Evolutionary conservation across 1,140 invertebrate genomes (phyloP).

Genomic region (Ips typographus): DNA sequence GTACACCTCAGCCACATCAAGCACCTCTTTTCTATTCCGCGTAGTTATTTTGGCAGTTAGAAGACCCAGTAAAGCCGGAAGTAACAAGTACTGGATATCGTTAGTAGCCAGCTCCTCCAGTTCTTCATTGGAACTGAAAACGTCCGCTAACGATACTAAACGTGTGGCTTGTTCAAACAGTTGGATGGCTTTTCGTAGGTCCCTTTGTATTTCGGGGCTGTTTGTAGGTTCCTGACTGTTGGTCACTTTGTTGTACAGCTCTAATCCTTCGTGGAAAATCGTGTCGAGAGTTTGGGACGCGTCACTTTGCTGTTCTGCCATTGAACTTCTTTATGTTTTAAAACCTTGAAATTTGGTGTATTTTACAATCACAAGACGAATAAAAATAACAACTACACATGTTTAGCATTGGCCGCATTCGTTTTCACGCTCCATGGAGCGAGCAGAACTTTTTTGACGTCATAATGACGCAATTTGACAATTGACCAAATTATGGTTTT

Average conservation of each 20-base stretch:
- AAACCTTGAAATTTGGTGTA: no score
- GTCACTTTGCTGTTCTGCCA: background rate
- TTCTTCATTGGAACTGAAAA: conserved; percentile 88
- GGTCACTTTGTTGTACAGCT: conserved; percentile 59
- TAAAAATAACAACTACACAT: no score
- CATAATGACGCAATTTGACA: no score
- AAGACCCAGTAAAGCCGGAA: conserved; percentile 81
- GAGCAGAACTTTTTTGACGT: no score
- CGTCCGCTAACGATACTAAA: conserved; percentile 72
- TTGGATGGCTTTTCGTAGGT: conserved; percentile 66
- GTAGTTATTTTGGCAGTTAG: conserved; percentile 69
- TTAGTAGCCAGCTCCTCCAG: conserved; percentile 84
- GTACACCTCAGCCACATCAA: conserved; percentile 78
- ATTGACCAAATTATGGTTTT: no score
- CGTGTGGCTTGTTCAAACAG: conserved; percentile 76
- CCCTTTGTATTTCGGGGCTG: conserved; percentile 62
- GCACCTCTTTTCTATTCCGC: conserved; percentile 65
- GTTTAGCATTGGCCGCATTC: no score
- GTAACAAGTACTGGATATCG: conserved; percentile 79
- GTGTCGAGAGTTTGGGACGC: conserved; percentile 36
- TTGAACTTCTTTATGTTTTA: background rate
- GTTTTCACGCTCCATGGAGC: no score
- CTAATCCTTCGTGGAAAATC: conserved; percentile 63
- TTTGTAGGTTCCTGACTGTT: conserved; percentile 62
- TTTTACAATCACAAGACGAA: no score